Conservation (phyloP, 2,797 vertebrate species). For the Acanthiza pusilla region DNA sequence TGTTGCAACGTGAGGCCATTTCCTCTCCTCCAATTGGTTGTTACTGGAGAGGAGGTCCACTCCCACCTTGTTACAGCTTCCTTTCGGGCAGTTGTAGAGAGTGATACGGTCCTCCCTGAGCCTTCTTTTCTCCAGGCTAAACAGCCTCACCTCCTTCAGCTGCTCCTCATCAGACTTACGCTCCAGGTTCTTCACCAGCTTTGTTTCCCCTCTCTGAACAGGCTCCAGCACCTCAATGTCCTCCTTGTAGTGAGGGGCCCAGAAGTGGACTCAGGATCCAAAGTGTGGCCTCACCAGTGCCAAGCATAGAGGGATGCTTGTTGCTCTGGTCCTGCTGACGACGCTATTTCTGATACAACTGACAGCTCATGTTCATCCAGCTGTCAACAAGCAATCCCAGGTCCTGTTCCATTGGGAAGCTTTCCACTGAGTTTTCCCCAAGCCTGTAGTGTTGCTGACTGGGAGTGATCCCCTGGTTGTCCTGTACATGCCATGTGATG, state of each 20-base stretch:
- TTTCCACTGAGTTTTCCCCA: neutral
- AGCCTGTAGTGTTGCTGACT: neutral
- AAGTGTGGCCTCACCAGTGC: neutral
- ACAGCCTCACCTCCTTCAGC: neutral
- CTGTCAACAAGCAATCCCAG: neutral
- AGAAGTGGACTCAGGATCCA: neutral
- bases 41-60: neutral
- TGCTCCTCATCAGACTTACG: neutral
- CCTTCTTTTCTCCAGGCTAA: neutral
- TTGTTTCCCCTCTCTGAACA: neutral
- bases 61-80: neutral
- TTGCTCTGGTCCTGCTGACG: neutral
- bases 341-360: neutral
- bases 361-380: neutral
- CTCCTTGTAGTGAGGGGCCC: neutral
- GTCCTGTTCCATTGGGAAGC: neutral
- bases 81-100: neutral
- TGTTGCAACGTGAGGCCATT: neutral
- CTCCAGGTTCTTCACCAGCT: neutral
- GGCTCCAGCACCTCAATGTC: neutral
- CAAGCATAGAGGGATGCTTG: fast-evolving
- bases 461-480: neutral
- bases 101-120: neutral
- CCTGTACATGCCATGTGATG: neutral
- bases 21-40: neutral